Evolutionary conservation across 2,888 invertebrate genomes (phyloP), one percentile per base, ranked within the genome.

Genomic region (Escarpia spicata): DNA sequence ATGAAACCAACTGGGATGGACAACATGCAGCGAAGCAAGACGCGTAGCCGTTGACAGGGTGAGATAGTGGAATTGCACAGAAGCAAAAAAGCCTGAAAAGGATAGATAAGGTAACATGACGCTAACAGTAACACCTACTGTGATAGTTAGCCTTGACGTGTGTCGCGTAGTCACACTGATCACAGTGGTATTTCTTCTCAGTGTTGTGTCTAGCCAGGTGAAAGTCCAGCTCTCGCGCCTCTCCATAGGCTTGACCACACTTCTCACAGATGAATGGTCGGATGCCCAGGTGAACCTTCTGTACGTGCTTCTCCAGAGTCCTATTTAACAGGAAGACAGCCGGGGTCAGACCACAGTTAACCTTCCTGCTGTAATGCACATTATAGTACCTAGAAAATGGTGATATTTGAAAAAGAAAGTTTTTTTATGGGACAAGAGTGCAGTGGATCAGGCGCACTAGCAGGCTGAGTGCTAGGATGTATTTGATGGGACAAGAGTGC

Each of bases 201-300:
- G 93, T 92, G 19, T 94, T 93, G 93, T 95, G 95, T 58, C 95
- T 93, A 6, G 93, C 94, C 91, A 95, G 94, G 93, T 95, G 95
- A 9, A 94, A 93, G 93, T 95, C 94, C 43, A 95, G 92, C 92
- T 95, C 95, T n/a, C 94, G 93, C 37, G 95, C 95, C 93, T 95
- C 94, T 2, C 95, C 94, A 91, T 95, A 95, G 15, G 94, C 93
- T 92, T 94, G 93, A n/a, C 95, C 95, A 93, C 95, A 95, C 31
- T 94, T 93, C 93, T 95, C 95, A 93, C 95, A 95, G 92, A 95
- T 93, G 93, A 93, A 95, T 8, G 95, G 95, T 9, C 95, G 94
- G 75, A 95, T 94, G 26, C 94, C 93, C 75, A 95, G 94, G 93
- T 95, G 95, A 91, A 95, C 94, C 93, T 94, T 95, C 91, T 94